A percentile compares a stretch with the other conserved stretches of the same genome.
phyloP scores from a whole-genome alignment of 30 jellyfish, hydroid and myxozoan genomes.

The Sanderia malayensis region DNA sequence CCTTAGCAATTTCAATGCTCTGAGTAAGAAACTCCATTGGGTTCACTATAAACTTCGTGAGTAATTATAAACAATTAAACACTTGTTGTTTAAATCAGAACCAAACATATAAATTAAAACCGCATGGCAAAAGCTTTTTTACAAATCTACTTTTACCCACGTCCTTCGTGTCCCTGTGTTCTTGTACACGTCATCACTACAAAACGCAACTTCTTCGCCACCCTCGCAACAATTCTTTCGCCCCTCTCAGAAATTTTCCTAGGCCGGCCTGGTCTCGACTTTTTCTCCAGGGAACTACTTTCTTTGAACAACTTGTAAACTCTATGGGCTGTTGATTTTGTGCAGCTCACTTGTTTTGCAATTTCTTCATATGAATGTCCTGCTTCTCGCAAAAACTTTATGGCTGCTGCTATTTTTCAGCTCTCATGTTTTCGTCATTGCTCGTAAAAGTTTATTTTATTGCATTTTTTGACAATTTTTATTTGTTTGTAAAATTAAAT shows the following conservation, averaged over 20 bases:
- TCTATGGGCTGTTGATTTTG: not conserved
- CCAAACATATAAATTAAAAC: too few species aligned
- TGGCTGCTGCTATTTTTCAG: not conserved
- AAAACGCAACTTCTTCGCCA: slow-evolving; percentile 1
- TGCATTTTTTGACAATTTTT: too few species aligned
- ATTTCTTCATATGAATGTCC: not conserved
- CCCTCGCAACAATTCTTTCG: not conserved
- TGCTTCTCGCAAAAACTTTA: not conserved
- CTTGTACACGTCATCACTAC: too few species aligned
- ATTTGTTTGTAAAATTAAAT: not conserved
- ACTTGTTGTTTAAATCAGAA: too few species aligned
- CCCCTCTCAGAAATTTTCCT: not conserved
- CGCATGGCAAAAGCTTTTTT: too few species aligned
- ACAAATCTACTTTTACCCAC: too few species aligned
- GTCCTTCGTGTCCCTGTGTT: too few species aligned
- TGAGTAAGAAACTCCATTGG: too few species aligned
- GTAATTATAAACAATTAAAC: too few species aligned
- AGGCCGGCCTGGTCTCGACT: not conserved
- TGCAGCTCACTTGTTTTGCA: not conserved
- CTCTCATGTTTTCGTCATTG: not conserved
- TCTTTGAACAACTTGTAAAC: not conserved
- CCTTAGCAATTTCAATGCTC: too few species aligned
- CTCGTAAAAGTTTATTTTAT: not conserved
- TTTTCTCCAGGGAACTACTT: not conserved
- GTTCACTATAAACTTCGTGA: too few species aligned